phyloP scores from a whole-genome alignment of 2,113 vertebrate genomes.

The Neolamprologus brichardi region DNA sequence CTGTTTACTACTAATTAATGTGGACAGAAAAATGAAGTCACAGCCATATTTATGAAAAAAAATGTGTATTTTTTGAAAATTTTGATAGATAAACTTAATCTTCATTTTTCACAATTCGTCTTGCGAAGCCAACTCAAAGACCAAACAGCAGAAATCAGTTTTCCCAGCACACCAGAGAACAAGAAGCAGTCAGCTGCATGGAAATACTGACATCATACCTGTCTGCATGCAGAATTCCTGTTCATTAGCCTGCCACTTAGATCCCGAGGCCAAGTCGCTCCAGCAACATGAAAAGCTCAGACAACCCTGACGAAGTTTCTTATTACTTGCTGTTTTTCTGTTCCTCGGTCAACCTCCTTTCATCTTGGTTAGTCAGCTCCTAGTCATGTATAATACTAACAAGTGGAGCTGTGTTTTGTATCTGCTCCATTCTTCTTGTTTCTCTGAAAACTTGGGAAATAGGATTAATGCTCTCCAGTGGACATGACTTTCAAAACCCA shows the following conservation, averaged over 20 bases:
- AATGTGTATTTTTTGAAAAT: not conserved
- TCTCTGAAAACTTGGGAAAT: not conserved
- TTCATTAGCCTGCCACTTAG: constrained; percentile 8
- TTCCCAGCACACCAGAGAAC: not conserved
- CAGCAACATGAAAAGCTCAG: not conserved
- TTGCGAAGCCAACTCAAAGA: not conserved
- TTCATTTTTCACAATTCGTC: not conserved
- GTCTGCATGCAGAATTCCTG: constrained; percentile 25
- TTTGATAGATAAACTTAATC: not conserved
- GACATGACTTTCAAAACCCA: not conserved
- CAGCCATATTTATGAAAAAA: not conserved
- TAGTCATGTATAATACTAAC: not conserved
- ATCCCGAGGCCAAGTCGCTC: constrained; percentile 22
- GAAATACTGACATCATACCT: constrained; percentile 46
- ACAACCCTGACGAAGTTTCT: not conserved
- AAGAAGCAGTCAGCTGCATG: constrained; percentile 20
- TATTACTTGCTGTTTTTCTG: constrained; percentile 37
- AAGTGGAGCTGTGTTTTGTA: not conserved
- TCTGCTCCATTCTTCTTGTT: not conserved
- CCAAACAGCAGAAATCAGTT: not conserved
- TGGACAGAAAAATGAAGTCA: not conserved
- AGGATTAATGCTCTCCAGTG: not conserved
- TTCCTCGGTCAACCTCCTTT: constrained; percentile 31
- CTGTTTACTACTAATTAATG: not conserved
- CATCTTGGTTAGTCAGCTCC: constrained; percentile 5